phyloP scores from a whole-genome alignment of 1,140 invertebrate genomes.

The Bombus consobrinus region DNA sequence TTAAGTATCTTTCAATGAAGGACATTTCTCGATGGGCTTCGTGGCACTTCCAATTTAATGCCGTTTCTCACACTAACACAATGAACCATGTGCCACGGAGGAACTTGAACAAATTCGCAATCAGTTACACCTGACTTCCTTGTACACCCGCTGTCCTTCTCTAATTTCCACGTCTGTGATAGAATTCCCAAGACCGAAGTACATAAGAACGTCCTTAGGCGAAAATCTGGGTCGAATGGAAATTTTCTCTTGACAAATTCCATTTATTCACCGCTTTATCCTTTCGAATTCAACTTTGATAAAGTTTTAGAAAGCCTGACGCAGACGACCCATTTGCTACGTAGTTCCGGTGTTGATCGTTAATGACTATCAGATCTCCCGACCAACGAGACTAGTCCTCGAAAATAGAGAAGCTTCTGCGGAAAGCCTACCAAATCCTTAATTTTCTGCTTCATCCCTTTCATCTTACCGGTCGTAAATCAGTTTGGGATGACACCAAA shows the following conservation, averaged over 20 bases:
- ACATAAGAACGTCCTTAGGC: not conserved
- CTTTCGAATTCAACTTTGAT: conserved; percentile 16
- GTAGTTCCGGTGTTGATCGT: conserved; percentile 20
- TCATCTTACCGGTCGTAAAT: not conserved
- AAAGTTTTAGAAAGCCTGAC: not conserved
- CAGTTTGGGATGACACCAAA: not conserved
- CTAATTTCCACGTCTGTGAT: conserved; percentile 22
- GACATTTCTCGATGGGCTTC: not conserved
- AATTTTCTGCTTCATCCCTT: not conserved
- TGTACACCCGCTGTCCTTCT: too few species aligned
- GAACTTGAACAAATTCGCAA: conserved; percentile 25
- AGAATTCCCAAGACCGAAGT: not conserved
- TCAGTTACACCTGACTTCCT: not conserved
- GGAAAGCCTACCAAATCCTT: not conserved
- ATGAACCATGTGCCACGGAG: too few species aligned
- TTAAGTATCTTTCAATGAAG: not conserved
- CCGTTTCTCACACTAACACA: not conserved
- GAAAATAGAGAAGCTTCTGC: not conserved
- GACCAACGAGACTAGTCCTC: not conserved
- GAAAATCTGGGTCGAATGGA: conserved; percentile 29
- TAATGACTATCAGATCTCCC: not conserved
- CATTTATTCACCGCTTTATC: conserved; percentile 16
- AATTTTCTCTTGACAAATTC: conserved; percentile 38
- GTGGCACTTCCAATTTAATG: not conserved
- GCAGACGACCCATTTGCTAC: not conserved